Evolutionary conservation across 2,888 invertebrate species (phyloP).

Genomic region (Germaria angustata): DNA sequence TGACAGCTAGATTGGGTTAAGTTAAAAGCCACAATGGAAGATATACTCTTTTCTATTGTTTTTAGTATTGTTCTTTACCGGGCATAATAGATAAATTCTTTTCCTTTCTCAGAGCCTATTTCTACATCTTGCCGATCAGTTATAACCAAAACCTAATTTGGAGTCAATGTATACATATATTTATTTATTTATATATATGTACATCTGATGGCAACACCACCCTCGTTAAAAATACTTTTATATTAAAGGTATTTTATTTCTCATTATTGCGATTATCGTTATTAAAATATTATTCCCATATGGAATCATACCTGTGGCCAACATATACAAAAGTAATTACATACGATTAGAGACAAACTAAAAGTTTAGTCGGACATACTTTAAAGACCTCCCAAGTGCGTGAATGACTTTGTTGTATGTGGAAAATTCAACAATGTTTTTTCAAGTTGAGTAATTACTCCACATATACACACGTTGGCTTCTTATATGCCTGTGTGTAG

Average conservation of each 20-base stretch:
- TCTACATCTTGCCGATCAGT: no score
- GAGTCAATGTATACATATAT: no score
- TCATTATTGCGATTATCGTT: conserved; percentile 40
- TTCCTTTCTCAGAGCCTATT: no score
- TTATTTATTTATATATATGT: no score
- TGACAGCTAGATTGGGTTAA: no score
- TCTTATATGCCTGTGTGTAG: background rate
- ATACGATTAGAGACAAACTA: conserved; percentile 15
- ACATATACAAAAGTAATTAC: conserved; percentile 22
- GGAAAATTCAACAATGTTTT: conserved; percentile 54
- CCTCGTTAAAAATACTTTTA: no score
- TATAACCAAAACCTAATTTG: no score
- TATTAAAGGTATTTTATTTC: background rate
- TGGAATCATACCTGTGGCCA: conserved; percentile 36
- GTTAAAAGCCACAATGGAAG: no score
- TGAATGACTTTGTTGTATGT: conserved; percentile 56
- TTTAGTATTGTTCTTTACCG: no score
- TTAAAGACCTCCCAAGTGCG: conserved; percentile 63
- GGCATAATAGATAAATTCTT: no score
- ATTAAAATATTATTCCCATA: conserved; percentile 58
- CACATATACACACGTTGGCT: conserved; percentile 7
- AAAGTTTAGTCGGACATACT: conserved; percentile 19
- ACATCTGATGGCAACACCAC: no score
- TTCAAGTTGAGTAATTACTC: conserved; percentile 62
- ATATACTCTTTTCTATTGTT: no score